phyloP scores from a whole-genome alignment of 1,140 invertebrate species.

The Hyphantria cunea region DNA sequence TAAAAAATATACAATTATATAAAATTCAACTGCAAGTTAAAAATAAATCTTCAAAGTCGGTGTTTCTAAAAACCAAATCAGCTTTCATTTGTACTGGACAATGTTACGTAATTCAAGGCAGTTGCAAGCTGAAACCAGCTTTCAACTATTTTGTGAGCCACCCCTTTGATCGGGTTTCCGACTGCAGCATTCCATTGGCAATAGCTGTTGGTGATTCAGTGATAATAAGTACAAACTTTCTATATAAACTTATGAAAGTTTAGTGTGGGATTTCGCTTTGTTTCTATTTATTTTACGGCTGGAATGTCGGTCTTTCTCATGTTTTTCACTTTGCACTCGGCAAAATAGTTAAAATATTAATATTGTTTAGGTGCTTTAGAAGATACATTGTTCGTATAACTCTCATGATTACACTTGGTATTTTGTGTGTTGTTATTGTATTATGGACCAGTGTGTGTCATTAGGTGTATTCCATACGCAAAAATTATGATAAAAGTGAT shows the following conservation, averaged over 20 bases:
- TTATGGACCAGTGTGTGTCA: too few species aligned
- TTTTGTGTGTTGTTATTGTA: too few species aligned
- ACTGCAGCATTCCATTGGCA: constrained; percentile 50
- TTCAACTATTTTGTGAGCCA: constrained; percentile 55
- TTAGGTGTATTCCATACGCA: too few species aligned
- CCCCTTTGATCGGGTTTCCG: constrained; percentile 55
- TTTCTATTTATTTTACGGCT: not conserved
- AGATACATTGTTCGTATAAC: too few species aligned
- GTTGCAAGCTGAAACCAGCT: constrained; percentile 42
- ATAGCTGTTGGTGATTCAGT: constrained; percentile 28
- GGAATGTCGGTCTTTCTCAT: not conserved
- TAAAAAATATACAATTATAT: too few species aligned
- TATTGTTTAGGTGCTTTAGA: too few species aligned
- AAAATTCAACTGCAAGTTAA: not conserved
- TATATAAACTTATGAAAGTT: constrained; percentile 7
- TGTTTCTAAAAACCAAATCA: not conserved
- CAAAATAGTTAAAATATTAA: not conserved
- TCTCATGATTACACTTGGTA: too few species aligned
- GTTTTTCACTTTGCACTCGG: not conserved
- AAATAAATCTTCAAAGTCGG: not conserved
- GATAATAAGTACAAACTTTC: constrained; percentile 28
- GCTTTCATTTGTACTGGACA: constrained; percentile 34
- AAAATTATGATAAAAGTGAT: too few species aligned
- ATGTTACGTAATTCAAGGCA: constrained; percentile 40
- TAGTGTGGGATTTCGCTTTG: constrained; percentile 1